Conservation (phyloP, 1,140 invertebrate genomes). For the Chelonus insularis region DNA sequence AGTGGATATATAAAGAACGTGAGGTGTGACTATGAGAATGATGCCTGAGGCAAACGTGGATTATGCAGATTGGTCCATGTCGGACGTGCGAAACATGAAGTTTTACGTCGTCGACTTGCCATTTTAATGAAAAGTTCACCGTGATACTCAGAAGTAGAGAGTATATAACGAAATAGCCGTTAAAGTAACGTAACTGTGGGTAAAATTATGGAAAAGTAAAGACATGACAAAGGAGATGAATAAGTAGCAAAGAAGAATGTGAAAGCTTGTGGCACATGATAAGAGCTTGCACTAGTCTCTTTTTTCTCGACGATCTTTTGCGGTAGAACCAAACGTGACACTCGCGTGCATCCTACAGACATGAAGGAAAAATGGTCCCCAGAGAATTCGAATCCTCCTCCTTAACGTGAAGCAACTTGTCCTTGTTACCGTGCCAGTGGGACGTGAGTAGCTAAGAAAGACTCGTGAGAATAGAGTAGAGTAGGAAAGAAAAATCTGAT, state of each 20-base stretch:
- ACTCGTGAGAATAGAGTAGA: neutral
- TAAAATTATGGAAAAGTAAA: neutral
- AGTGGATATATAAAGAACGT: slow-evolving; percentile 13
- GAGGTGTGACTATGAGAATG: slow-evolving; percentile 28
- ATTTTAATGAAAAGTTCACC: slow-evolving; percentile 31
- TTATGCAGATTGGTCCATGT: slow-evolving; percentile 33
- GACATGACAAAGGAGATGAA: neutral
- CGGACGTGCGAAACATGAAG: slow-evolving; percentile 31
- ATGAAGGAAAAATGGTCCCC: slow-evolving; percentile 20
- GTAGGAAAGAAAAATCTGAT: neutral
- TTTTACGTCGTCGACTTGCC: slow-evolving; percentile 21
- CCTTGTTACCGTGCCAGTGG: slow-evolving; percentile 36
- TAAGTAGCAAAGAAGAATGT: slow-evolving; percentile 21
- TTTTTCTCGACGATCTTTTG: slow-evolving; percentile 6
- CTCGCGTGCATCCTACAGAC: neutral
- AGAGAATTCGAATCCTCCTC: slow-evolving; percentile 27
- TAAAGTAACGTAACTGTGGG: neutral
- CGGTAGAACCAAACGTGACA: neutral
- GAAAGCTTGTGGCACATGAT: slow-evolving; percentile 17
- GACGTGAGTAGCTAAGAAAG: neutral
- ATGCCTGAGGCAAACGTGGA: slow-evolving; percentile 27
- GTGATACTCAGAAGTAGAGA: neutral
- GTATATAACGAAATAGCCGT: slow-evolving; percentile 6
- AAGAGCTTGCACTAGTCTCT: neutral
- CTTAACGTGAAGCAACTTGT: slow-evolving; percentile 43